phyloP scores from a whole-genome alignment of 1,140 invertebrate species.

The Ephestia elutella region DNA sequence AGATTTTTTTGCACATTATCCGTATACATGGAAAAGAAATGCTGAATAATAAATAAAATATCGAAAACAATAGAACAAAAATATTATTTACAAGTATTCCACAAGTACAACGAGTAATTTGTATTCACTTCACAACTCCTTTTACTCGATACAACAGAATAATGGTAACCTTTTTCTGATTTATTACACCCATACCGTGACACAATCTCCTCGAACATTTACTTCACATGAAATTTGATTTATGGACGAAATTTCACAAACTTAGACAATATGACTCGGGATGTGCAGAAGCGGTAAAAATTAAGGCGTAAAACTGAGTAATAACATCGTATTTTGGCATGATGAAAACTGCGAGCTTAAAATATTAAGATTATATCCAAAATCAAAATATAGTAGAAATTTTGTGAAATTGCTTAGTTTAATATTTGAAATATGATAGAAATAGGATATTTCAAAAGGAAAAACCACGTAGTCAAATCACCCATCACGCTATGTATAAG shows the following conservation, averaged over 20 bases:
- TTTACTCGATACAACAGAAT: conserved; percentile 8
- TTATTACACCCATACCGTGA: conserved; percentile 6
- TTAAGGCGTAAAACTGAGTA: not conserved
- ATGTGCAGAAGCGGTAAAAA: not conserved
- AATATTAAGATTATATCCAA: no score
- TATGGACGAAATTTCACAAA: conserved; percentile 6
- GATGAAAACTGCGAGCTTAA: not conserved
- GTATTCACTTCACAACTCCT: conserved; percentile 10
- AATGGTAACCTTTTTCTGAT: conserved; percentile 10
- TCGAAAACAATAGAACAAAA: not conserved
- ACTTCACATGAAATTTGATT: conserved; percentile 9
- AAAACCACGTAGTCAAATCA: no score
- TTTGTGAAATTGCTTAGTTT: no score
- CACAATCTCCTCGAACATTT: conserved; percentile 6
- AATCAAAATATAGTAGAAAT: no score
- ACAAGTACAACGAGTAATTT: not conserved
- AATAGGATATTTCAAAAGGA: no score
- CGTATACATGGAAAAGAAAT: no score
- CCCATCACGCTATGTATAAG: no score
- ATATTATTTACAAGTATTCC: not conserved
- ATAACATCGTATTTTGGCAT: not conserved
- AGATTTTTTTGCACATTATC: no score
- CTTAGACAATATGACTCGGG: not conserved
- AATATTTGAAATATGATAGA: no score
- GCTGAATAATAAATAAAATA: not conserved